Percentiles rank a stretch among this genome's conserved stretches.
Conservation (phyloP, 2,113 vertebrate genomes). For the Rhinichthys klamathensis region DNA sequence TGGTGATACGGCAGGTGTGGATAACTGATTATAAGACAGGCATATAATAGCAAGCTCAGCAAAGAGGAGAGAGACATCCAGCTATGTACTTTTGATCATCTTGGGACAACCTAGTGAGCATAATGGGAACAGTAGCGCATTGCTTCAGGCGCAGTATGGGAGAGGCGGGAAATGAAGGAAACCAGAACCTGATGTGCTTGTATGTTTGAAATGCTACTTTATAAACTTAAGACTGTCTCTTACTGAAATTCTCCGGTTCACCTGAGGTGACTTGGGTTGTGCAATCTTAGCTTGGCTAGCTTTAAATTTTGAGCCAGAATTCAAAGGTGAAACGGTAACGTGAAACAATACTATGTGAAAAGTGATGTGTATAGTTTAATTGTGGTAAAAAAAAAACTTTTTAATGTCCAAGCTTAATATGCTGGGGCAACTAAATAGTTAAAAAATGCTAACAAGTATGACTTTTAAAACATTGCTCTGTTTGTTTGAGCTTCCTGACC, state of each 20-base stretch:
- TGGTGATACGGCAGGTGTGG: slow-evolving; percentile 50
- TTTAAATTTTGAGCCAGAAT: background rate
- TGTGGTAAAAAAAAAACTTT: no score
- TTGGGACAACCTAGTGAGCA: slow-evolving; percentile 15
- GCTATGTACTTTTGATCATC: slow-evolving; percentile 38
- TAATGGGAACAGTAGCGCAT: slow-evolving; percentile 21
- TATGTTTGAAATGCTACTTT: background rate
- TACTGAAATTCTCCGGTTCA: background rate
- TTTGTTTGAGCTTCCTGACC: background rate
- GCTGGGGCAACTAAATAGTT: background rate
- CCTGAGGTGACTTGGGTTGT: slow-evolving; percentile 1
- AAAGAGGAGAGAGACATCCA: slow-evolving; percentile 31
- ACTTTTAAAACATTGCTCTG: background rate
- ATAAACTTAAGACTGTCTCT: background rate
- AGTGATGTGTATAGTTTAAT: background rate
- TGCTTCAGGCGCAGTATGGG: background rate
- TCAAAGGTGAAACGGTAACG: background rate
- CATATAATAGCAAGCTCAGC: slow-evolving; percentile 16
- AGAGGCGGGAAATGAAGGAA: background rate
- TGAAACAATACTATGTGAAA: background rate
- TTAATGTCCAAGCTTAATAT: background rate
- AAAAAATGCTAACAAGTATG: background rate
- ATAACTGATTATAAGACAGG: slow-evolving; percentile 53
- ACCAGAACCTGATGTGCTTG: background rate
- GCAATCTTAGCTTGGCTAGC: background rate